These are phyloP conservation scores for Pedicia rivosa DNA, from an alignment of 2,888 invertebrate species.

Conservation along the genomic window DNA sequence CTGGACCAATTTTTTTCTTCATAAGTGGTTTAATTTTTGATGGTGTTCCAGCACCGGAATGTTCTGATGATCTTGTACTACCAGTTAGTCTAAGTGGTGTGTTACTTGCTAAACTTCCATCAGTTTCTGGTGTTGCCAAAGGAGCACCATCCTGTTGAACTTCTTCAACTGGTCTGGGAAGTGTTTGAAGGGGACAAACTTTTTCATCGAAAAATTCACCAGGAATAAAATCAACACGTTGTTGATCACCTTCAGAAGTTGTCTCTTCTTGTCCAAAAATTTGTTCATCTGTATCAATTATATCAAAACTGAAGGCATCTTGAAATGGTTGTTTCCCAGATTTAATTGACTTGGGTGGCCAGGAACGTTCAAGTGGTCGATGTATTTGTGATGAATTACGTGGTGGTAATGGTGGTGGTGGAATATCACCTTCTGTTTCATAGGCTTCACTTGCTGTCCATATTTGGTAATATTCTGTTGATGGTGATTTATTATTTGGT, in stretches of 20 bases:
- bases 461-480: conserved; percentile 21
- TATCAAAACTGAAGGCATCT: conserved; percentile 69
- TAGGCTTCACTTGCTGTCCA: conserved; percentile 30
- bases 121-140: conserved; percentile 43
- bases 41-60: conserved; percentile 13
- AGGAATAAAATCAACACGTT: conserved; percentile 30
- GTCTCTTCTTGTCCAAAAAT: conserved; percentile 21
- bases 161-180: conserved; percentile 12
- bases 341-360: conserved; percentile 48
- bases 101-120: conserved; percentile 37
- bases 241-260: conserved; percentile 2
- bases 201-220: conserved; percentile 35
- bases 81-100: conserved; percentile 30
- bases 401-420: conserved; percentile 53
- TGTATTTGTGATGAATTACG: conserved; percentile 33
- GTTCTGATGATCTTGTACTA: conserved; percentile 25
- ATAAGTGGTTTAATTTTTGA: conserved; percentile 40
- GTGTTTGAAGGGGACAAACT: conserved; percentile 30
- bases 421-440: conserved; percentile 14
- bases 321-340: conserved; percentile 48
- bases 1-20: conserved; percentile 51
- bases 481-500: conserved; percentile 36
- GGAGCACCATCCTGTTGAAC: conserved; percentile 27
- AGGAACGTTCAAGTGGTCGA: conserved; percentile 58
- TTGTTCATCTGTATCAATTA: conserved; percentile 67